phyloP scores from a whole-genome alignment of 1,140 invertebrate genomes.

The Bicyclus anynana region DNA sequence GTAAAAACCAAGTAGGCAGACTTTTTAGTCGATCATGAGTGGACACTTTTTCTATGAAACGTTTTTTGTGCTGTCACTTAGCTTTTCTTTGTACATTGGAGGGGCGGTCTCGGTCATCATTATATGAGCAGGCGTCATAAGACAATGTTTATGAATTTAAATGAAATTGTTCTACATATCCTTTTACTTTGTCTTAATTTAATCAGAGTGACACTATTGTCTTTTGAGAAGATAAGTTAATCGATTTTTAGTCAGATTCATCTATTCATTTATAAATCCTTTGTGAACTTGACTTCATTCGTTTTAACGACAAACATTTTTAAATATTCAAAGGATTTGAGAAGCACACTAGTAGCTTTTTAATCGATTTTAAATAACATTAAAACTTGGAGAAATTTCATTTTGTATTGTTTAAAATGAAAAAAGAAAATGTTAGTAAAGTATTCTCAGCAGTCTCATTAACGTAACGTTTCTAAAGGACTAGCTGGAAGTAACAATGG shows the following conservation, averaged over 20 bases:
- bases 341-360: no score
- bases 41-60: conserved; percentile 16
- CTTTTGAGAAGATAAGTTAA: no score
- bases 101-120: not conserved
- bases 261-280: no score
- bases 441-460: conserved; percentile 1
- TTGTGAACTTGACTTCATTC: no score
- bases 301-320: no score
- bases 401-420: not conserved
- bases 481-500: not conserved
- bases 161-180: no score
- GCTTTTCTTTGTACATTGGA: conserved; percentile 8
- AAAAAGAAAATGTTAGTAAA: not conserved
- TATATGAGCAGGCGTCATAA: no score
- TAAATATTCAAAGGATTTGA: no score
- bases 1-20: not conserved
- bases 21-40: conserved; percentile 23
- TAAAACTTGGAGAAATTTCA: not conserved
- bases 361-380: not conserved
- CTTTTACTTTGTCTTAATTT: no score
- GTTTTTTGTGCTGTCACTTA: conserved; percentile 12
- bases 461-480: not conserved
- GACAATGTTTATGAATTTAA: no score
- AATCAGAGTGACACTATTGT: no score
- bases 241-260: no score